These are phyloP conservation scores for Gopherus evgoodei DNA, from an alignment of 2,113 vertebrate genomes.

Conservation along the genomic window DNA sequence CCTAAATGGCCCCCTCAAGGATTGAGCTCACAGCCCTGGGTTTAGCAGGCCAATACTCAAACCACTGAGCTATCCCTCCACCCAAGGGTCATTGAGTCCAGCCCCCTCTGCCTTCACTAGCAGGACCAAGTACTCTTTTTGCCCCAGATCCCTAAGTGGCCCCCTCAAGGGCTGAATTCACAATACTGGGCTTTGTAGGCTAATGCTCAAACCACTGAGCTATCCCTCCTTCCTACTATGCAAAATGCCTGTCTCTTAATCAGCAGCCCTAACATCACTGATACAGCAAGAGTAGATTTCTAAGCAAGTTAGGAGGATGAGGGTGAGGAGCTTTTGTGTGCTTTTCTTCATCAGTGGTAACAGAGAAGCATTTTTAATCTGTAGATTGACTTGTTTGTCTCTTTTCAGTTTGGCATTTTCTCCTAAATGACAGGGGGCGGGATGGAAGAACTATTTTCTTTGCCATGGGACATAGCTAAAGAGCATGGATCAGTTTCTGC, in stretches of 20 bases:
- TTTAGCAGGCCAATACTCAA: too few species aligned
- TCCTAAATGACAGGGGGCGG: neutral
- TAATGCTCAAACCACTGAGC: too few species aligned
- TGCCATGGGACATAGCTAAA: slow-evolving; percentile 40
- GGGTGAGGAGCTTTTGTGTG: neutral
- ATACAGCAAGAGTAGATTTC: slow-evolving; percentile 34
- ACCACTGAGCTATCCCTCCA: too few species aligned
- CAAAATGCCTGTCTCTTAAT: neutral
- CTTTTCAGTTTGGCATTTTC: neutral
- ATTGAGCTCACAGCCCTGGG: too few species aligned
- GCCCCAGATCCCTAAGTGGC: too few species aligned
- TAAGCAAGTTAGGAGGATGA: neutral
- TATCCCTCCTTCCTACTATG: neutral
- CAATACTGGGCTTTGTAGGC: too few species aligned
- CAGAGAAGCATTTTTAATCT: slow-evolving; percentile 10
- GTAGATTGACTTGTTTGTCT: slow-evolving; percentile 25
- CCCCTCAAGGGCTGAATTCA: too few species aligned
- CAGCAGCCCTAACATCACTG: slow-evolving; percentile 4
- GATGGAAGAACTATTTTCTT: slow-evolving; percentile 24
- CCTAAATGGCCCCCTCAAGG: too few species aligned
- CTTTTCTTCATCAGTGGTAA: neutral
- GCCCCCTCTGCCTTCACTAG: too few species aligned
- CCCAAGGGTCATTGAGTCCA: too few species aligned
- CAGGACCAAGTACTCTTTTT: too few species aligned
- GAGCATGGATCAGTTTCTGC: slow-evolving; percentile 53